These are phyloP conservation scores for Gastrophryne carolinensis DNA, from an alignment of 2,797 vertebrate genomes.

Conservation along the genomic window DNA sequence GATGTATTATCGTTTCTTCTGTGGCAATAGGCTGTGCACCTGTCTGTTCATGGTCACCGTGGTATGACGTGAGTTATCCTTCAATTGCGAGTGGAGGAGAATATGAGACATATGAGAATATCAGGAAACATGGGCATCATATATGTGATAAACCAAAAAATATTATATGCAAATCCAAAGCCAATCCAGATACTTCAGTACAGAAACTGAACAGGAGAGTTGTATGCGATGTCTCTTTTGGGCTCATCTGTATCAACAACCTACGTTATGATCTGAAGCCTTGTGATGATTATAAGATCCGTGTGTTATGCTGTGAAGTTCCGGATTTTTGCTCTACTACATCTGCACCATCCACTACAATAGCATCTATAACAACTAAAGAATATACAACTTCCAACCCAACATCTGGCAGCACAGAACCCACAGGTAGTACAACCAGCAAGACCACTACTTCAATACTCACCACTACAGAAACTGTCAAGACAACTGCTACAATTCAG, in stretches of 20 bases:
- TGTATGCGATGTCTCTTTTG: conserved; percentile 42
- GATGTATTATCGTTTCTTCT: neutral
- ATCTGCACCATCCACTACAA: neutral
- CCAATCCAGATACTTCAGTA: neutral
- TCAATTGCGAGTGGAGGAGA: conserved; percentile 39
- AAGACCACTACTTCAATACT: neutral
- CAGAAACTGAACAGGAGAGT: conserved; percentile 51
- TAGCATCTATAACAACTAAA: neutral
- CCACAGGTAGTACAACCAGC: neutral
- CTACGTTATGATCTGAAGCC: neutral
- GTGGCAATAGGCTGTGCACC: conserved; percentile 18
- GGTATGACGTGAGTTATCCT: conserved; percentile 54
- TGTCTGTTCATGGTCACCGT: neutral
- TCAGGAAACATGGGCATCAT: neutral
- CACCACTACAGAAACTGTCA: neutral
- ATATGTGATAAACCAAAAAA: conserved; percentile 31
- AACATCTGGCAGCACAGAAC: neutral
- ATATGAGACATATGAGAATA: conserved; percentile 59
- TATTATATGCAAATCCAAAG: conserved; percentile 54
- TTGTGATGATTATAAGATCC: conserved; percentile 61
- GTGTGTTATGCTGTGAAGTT: conserved; percentile 51
- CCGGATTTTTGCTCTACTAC: neutral
- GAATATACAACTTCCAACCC: neutral
- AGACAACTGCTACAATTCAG: too few species aligned
- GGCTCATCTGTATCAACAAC: conserved; percentile 57